These are phyloP conservation scores for Ophion obscuratus DNA, from an alignment of 2,888 invertebrate genomes.

Conservation along the genomic window DNA sequence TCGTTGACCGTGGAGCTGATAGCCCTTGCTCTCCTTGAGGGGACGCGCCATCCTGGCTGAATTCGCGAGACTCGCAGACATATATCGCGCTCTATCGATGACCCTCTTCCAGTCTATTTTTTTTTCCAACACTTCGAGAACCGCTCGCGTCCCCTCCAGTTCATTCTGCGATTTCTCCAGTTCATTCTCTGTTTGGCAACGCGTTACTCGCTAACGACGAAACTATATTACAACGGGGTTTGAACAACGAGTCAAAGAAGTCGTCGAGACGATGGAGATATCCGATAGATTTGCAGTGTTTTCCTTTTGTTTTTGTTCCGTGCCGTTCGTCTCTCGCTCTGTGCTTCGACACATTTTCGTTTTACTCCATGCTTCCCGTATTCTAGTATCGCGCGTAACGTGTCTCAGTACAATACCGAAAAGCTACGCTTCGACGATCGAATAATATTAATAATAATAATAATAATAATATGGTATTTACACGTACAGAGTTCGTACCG, in stretches of 20 bases:
- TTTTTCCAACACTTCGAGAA: neutral
- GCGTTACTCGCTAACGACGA: constrained; percentile 14
- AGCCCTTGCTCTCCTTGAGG: neutral
- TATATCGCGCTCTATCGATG: neutral
- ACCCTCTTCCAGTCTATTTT: neutral
- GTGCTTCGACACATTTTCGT: constrained; percentile 27
- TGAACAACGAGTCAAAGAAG: constrained; percentile 32
- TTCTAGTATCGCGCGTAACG: constrained; percentile 60
- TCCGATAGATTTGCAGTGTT: constrained; percentile 37
- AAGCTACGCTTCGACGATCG: constrained; percentile 77
- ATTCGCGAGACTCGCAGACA: neutral
- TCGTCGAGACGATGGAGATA: constrained; percentile 35
- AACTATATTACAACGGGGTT: constrained; percentile 49
- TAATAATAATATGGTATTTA: constrained; percentile 70
- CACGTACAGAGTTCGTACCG: constrained; percentile 70
- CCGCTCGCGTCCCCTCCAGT: neutral
- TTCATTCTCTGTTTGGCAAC: neutral
- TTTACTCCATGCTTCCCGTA: constrained; percentile 13
- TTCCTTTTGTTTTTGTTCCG: constrained; percentile 9
- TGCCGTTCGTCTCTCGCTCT: constrained; percentile 11
- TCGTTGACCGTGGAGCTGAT: neutral
- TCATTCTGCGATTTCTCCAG: neutral
- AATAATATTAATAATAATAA: constrained; percentile 63
- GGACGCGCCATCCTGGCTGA: neutral
- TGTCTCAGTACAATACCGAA: constrained; percentile 62